These are phyloP conservation scores for Dioctria linearis DNA, from an alignment of 2,888 invertebrate genomes.

Conservation along the genomic window DNA sequence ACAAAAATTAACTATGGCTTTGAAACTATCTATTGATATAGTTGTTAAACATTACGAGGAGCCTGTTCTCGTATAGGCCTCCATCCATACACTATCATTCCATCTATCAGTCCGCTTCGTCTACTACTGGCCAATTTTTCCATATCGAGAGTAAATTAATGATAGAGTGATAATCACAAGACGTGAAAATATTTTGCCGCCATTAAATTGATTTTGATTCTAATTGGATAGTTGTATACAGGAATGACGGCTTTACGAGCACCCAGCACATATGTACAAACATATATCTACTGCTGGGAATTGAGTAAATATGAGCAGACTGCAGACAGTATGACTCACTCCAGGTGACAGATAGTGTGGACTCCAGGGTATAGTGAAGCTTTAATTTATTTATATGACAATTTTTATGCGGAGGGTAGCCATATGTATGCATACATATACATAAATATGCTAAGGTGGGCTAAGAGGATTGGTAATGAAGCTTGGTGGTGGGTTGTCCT, in stretches of 20 bases:
- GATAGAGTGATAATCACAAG: conserved; percentile 60
- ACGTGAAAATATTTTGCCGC: conserved; percentile 64
- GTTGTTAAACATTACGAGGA: conserved; percentile 36
- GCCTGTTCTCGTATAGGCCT: not conserved
- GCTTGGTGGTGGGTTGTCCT: no score
- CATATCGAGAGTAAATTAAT: conserved; percentile 59
- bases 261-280: not conserved
- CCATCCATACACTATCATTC: no score
- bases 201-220: conserved; percentile 61
- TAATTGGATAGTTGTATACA: conserved; percentile 52
- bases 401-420: conserved; percentile 26
- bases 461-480: no score
- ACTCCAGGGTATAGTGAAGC: not conserved
- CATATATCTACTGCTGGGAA: not conserved
- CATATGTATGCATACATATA: no score
- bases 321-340: not conserved
- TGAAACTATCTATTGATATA: conserved; percentile 30
- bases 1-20: conserved; percentile 11
- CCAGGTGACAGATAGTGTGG: conserved; percentile 32
- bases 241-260: conserved; percentile 22
- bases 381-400: conserved; percentile 35
- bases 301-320: not conserved
- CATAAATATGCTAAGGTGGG: no score
- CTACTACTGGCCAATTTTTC: conserved; percentile 44
- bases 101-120: conserved; percentile 3